Percentiles rank a stretch among this genome's conserved stretches.
Conservation (phyloP, 2,113 vertebrate species). For the Sylvietta virens region DNA sequence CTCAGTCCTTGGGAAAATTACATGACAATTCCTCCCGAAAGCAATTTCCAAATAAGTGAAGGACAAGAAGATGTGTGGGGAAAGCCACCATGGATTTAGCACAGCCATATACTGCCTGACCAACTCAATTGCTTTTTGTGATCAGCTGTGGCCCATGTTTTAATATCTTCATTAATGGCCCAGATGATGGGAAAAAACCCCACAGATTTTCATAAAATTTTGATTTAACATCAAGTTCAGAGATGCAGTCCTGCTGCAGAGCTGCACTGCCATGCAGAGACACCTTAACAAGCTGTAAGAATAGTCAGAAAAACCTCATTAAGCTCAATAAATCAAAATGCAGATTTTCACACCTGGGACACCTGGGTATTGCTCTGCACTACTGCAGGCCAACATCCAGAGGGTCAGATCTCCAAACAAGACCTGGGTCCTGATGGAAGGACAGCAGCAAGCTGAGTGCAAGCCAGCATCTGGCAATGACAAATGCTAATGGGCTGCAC, state of each 20-base stretch:
- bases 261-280: neutral
- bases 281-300: neutral
- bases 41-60: neutral
- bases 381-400: neutral
- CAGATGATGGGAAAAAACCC: neutral
- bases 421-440: neutral
- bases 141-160: neutral
- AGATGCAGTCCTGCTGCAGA: neutral
- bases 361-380: neutral
- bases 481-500: neutral
- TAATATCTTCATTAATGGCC: neutral
- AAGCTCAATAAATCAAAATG: neutral
- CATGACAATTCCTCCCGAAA: neutral
- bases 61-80: neutral
- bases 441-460: neutral
- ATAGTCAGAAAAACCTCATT: neutral
- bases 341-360: neutral
- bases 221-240: neutral
- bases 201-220: neutral
- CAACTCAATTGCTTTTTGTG: neutral
- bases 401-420: neutral
- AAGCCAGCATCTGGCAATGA: neutral
- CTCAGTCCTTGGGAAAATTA: neutral
- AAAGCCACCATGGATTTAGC: neutral
- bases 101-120: neutral